phyloP scores from a whole-genome alignment of 2,797 vertebrate genomes.

The Schizopygopsis malacanthus region DNA sequence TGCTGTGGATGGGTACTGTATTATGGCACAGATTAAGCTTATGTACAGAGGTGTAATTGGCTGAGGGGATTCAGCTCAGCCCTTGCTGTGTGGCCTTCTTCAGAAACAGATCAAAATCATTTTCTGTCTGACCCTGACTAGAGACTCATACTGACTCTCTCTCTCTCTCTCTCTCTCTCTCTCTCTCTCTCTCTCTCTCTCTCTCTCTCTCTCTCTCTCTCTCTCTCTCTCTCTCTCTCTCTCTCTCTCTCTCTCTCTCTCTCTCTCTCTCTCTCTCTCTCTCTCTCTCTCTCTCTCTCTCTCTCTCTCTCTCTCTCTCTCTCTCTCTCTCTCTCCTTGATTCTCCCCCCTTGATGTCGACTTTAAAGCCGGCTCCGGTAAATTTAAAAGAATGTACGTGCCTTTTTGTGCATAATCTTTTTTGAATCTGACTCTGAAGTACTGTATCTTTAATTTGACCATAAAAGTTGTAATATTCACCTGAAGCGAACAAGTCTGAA shows the following conservation, averaged over 20 bases:
- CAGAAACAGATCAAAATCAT: constrained; percentile 62
- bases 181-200: no score
- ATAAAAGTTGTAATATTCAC: constrained; percentile 67
- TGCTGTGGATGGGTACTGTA: constrained; percentile 26
- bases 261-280: no score
- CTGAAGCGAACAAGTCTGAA: constrained; percentile 64
- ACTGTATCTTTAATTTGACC: constrained; percentile 73
- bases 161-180: constrained; percentile 8
- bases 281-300: constrained; percentile 19
- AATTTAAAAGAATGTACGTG: constrained; percentile 65
- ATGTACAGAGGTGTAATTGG: constrained; percentile 18
- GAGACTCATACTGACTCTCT: constrained; percentile 27
- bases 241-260: constrained; percentile 53
- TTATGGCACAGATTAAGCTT: constrained; percentile 23
- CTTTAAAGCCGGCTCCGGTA: constrained; percentile 71
- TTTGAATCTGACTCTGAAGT: constrained; percentile 67
- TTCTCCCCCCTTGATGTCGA: constrained; percentile 71
- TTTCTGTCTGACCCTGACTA: constrained; percentile 51
- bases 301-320: constrained; percentile 34
- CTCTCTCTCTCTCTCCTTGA: constrained; percentile 52
- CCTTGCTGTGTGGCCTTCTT: constrained; percentile 59
- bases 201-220: no score
- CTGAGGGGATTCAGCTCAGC: constrained; percentile 19
- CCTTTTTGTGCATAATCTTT: constrained; percentile 69
- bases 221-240: constrained; percentile 48